Percentiles rank a stretch among this genome's conserved stretches.
These are phyloP conservation scores for Drosophila mayri DNA, from an alignment of 1,140 invertebrate species.

Conservation along the genomic window DNA sequence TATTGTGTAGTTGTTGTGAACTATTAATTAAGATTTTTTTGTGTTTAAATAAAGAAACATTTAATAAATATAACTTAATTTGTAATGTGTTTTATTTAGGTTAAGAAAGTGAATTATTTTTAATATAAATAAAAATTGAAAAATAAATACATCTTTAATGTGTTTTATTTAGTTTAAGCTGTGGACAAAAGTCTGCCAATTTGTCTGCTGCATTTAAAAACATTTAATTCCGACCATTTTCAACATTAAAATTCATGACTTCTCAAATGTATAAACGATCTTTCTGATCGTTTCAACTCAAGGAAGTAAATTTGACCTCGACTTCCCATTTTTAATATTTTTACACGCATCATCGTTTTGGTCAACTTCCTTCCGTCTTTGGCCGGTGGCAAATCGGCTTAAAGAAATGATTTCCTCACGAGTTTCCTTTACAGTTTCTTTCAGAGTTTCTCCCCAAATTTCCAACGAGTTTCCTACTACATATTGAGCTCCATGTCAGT, in stretches of 20 bases:
- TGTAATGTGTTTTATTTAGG: too few species aligned
- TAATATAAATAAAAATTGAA: too few species aligned
- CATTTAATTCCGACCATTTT: constrained; percentile 12
- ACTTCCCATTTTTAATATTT: constrained; percentile 59
- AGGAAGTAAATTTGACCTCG: constrained; percentile 20
- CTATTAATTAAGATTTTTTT: too few species aligned
- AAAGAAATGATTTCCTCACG: constrained; percentile 39
- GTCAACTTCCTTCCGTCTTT: constrained; percentile 71
- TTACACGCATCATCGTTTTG: constrained; percentile 62
- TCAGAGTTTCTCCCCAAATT: neutral
- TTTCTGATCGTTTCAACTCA: neutral
- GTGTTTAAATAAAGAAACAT: too few species aligned
- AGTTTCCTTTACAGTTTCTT: neutral
- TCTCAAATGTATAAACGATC: constrained; percentile 19
- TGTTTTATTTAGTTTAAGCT: too few species aligned
- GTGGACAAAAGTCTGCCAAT: neutral
- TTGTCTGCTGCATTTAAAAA: neutral
- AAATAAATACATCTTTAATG: too few species aligned
- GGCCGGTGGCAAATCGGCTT: constrained; percentile 69
- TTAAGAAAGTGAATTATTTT: too few species aligned
- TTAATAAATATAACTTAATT: too few species aligned
- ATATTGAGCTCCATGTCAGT: neutral
- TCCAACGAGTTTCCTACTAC: neutral
- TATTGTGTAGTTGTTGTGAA: too few species aligned
- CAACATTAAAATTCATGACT: constrained; percentile 69